Base-by-base conservation (phyloP, 1,140 invertebrate species). In the Ooceraea biroi region DNA sequence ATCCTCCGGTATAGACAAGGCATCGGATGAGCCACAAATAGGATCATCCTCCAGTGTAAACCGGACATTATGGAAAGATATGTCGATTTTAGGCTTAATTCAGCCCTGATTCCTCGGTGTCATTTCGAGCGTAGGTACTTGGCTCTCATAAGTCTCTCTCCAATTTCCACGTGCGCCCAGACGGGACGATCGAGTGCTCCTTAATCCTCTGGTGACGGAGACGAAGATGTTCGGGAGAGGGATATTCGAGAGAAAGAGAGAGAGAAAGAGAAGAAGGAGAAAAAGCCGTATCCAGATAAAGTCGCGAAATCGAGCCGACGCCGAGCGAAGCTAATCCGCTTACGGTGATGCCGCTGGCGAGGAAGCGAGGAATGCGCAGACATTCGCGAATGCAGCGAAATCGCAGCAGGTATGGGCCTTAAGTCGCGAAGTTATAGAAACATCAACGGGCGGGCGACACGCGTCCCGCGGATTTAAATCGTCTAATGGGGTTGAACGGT, bases 301-400 rank as follows among this genome's bases (percentile, higher is more conserved):
- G 86, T 87, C 71, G 74, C 85, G 60, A 86, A 89, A 88, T 90
- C 78, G 82, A 85, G 83, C 57, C 78, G 69, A 12, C 36, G 12
- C 27, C n/a, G n/a, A 48, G 27, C 50, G 27, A 36, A 48, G 36
- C 76, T 92, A 93, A 93, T 91, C 91, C 92, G 85, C 91, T 92
- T 92, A 90, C n/a, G 41, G 22, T 25, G 48, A 46, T 44, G 58
- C 11, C 5, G 65, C 22, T 5, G n/a, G 73, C 22, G 52, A 41
- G n/a, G 63, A 76, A 55, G 41, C 72, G 66, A 36, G 69, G 74
- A 84, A 83, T 77, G 60, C 73, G 60, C 41, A 36, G 22, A 71
- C 14, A 36, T 63, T 27, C 50, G 36, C 55, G 68, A 25, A 7
- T 11, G 48, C 48, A 57, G 46, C 63, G 57, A 85, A 68, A 77